A percentile compares a stretch with the other conserved stretches of the same genome.
Evolutionary conservation across 2,797 vertebrate genomes (phyloP).

Genomic region (Bradypodion ventrale): DNA sequence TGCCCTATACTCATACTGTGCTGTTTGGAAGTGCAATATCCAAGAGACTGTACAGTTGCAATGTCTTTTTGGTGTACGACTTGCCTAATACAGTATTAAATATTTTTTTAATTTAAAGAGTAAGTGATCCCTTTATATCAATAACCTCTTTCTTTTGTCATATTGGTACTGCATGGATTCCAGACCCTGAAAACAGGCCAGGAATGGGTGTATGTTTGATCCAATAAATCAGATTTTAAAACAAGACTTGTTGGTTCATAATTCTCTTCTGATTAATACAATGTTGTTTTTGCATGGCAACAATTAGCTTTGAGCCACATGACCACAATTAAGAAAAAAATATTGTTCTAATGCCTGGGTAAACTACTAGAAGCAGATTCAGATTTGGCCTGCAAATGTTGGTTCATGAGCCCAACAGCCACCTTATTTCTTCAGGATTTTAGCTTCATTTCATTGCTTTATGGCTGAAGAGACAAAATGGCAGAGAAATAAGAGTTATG

Average conservation of each 20-base stretch:
- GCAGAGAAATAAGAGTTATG: not conserved
- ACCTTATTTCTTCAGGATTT: not conserved
- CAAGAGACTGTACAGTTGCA: constrained; percentile 69
- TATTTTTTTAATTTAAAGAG: constrained; percentile 73
- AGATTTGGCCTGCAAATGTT: not conserved
- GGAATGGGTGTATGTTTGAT: constrained; percentile 69
- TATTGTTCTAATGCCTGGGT: not conserved
- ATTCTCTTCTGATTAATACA: constrained; percentile 42
- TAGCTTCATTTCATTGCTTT: not conserved
- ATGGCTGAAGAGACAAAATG: no score
- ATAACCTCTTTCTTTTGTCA: constrained; percentile 66
- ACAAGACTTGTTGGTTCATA: constrained; percentile 55
- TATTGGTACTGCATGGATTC: constrained; percentile 74
- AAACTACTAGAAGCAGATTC: no score
- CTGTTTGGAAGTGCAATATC: constrained; percentile 75
- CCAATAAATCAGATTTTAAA: constrained; percentile 81
- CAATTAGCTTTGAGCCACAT: not conserved
- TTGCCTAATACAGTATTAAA: constrained; percentile 68
- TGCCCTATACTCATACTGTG: constrained; percentile 72
- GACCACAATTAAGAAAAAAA: not conserved
- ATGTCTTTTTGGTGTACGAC: constrained; percentile 64
- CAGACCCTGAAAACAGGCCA: constrained; percentile 64
- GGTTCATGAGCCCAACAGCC: not conserved
- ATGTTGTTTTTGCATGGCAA: constrained; percentile 59
- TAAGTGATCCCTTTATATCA: constrained; percentile 68